phyloP scores from a whole-genome alignment of 2,113 vertebrate genomes.

The Acanthochromis polyacanthus region DNA sequence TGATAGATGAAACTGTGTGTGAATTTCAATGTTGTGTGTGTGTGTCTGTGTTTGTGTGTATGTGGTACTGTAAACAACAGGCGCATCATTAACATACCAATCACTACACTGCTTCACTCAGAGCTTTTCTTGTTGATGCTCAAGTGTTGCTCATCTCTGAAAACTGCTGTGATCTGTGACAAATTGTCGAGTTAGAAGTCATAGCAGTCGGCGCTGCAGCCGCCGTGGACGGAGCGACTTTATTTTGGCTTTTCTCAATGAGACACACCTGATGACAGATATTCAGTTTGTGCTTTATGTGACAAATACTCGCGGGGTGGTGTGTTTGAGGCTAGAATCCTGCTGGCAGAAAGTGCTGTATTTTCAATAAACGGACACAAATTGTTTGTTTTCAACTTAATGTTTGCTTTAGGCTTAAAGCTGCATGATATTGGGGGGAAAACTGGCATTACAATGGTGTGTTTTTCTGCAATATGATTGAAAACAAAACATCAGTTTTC shows the following conservation, averaged over 20 bases:
- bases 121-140: constrained; percentile 7
- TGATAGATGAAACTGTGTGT: constrained; percentile 17
- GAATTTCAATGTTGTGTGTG: constrained; percentile 20
- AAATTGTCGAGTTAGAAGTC: constrained; percentile 32
- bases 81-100: constrained; percentile 52
- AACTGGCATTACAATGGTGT: no score
- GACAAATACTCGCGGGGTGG: background rate
- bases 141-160: constrained; percentile 31
- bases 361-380: background rate
- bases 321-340: background rate
- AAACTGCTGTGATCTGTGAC: constrained; percentile 26
- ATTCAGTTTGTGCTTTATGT: constrained; percentile 22
- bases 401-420: no score
- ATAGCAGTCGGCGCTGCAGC: no score
- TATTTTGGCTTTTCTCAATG: constrained; percentile 9
- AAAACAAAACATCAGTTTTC: no score
- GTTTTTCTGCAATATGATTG: no score
- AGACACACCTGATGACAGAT: constrained; percentile 1
- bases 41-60: background rate
- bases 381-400: background rate
- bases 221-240: background rate
- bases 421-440: no score
- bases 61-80: constrained; percentile 44
- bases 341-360: background rate
- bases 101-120: constrained; percentile 11